Evolutionary conservation across 1,140 invertebrate genomes (phyloP).

Genomic region (Asobara japonica): DNA sequence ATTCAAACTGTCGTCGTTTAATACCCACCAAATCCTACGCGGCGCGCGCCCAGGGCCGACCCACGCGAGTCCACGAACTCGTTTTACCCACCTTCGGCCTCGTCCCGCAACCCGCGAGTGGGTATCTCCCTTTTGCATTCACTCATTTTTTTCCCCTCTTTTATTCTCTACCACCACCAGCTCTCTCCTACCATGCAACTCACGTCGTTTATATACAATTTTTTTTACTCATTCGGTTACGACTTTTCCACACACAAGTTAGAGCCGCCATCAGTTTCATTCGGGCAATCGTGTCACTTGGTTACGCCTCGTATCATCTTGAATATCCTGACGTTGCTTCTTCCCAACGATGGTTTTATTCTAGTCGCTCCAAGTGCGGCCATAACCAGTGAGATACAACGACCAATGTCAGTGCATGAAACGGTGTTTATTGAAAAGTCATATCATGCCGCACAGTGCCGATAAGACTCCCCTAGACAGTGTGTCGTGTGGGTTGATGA

Average conservation of each 20-base stretch:
- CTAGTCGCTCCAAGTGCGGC: not conserved
- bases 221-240: slow-evolving; percentile 35
- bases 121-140: slow-evolving; percentile 30
- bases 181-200: slow-evolving; percentile 3
- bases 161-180: slow-evolving; percentile 27
- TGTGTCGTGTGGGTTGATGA: slow-evolving; percentile 21
- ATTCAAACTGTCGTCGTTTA: slow-evolving; percentile 16
- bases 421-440: slow-evolving; percentile 3
- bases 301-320: slow-evolving; percentile 7
- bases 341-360: no score
- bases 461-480: slow-evolving; percentile 24
- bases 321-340: not conserved
- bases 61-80: slow-evolving; percentile 54
- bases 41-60: slow-evolving; percentile 40
- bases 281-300: slow-evolving; percentile 34
- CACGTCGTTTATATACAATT: slow-evolving; percentile 4
- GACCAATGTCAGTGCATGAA: not conserved
- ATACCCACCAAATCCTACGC: slow-evolving; percentile 2
- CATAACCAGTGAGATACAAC: not conserved
- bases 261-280: slow-evolving; percentile 36
- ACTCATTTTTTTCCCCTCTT: slow-evolving; percentile 11
- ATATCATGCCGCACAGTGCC: not conserved
- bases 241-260: slow-evolving; percentile 39
- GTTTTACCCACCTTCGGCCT: slow-evolving; percentile 65
- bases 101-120: slow-evolving; percentile 42